Base-by-base conservation (phyloP, 2,797 vertebrate genomes). In the Acrossocheilus wenchowensis region DNA sequence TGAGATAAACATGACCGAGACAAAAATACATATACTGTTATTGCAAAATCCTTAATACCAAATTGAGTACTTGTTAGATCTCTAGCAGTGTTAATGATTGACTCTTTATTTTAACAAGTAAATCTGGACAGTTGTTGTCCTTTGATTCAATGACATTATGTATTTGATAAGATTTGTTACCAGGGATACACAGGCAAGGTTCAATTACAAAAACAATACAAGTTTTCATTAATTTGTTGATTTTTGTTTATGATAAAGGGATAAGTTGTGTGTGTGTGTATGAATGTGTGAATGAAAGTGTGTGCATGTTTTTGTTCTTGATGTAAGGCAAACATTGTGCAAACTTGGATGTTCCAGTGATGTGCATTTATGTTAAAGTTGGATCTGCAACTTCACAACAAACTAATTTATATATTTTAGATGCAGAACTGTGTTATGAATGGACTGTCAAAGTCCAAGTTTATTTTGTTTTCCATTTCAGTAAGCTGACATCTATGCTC, bases 401-500 rank as follows among this genome's bases (percentile, higher is more conserved):
- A 92, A 93, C 93, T 92, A 90, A 94, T 95, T 94, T 94, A 94
- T 95, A 95, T 96, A 94, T 95, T 95, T 95, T 95, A 93, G 72
- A 90, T 77, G 90, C 92, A 92, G 93, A 94, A 91, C 90, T 92
- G 93, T 94, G 92, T 89, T 92, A 92, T 91, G 90, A 90, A 85
- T 91, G 88, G 92, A 93, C 92, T 91, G 90, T 93, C 93, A 90
- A 87, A 92, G 92, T 94, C 92, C 91, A 87, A 89, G 87, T 30
- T 88, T 90, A 88, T 86, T 90, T 90, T 92, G 90, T 93, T 92
- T 86, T 93, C 82, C 83, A 90, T 92, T 92, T 94, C 90, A 88
- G 93, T 80, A 87, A 92, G 93, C 95, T 93, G 92, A 95, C 95
- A 95, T 93, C 95, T 97, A 96, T 97, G 96, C 97, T 97, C 97